Evolutionary conservation across 1,140 invertebrate species (phyloP).

Genomic region (Lysiphlebus fabarum): DNA sequence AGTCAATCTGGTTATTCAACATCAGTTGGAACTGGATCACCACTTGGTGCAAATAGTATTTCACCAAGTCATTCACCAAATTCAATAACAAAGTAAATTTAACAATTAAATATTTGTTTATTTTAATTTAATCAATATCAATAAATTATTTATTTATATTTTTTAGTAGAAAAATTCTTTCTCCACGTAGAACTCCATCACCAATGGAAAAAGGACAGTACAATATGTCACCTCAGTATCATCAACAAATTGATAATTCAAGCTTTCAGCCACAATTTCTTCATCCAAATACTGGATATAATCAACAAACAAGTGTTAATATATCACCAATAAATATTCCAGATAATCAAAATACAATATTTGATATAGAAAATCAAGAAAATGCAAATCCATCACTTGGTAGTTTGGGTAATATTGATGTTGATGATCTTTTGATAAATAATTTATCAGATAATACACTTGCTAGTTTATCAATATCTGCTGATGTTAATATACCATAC

Average conservation of each 20-base stretch:
- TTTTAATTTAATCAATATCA: background rate
- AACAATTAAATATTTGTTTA: too few relatives aligned
- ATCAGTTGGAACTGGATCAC: too few relatives aligned
- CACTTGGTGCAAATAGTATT: too few relatives aligned
- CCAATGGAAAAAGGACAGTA: slow-evolving; percentile 34
- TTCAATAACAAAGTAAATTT: too few relatives aligned
- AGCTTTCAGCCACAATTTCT: slow-evolving; percentile 21
- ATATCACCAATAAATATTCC: slow-evolving; percentile 23
- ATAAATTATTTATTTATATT: background rate
- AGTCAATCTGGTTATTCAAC: too few relatives aligned
- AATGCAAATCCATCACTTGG: too few relatives aligned
- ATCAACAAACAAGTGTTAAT: too few relatives aligned
- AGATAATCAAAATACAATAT: background rate
- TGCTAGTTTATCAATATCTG: slow-evolving; percentile 34
- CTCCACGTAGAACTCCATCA: slow-evolving; percentile 37
- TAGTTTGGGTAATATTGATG: too few relatives aligned
- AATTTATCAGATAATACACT: slow-evolving; percentile 35
- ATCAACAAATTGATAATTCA: slow-evolving; percentile 22
- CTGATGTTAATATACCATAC: slow-evolving; percentile 28
- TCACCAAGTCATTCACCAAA: too few relatives aligned
- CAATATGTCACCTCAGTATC: slow-evolving; percentile 24
- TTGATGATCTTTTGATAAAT: background rate
- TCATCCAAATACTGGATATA: background rate
- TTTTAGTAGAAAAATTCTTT: slow-evolving; percentile 31
- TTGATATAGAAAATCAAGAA: too few relatives aligned